phyloP scores from a whole-genome alignment of 1,140 invertebrate species.

The Camponotus pennsylvanicus region DNA sequence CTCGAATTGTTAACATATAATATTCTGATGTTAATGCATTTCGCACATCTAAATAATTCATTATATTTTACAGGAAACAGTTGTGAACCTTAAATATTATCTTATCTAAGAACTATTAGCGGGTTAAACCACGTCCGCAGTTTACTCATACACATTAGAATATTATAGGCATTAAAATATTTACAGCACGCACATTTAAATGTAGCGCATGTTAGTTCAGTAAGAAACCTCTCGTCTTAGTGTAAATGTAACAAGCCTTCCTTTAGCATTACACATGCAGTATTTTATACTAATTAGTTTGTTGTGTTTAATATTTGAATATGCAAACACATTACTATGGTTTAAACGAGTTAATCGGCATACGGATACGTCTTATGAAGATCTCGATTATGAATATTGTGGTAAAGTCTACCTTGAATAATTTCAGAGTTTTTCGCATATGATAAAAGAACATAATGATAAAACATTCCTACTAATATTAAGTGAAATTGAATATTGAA shows the following conservation, averaged over 20 bases:
- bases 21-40: neutral
- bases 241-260: neutral
- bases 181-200: neutral
- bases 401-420: constrained; percentile 12
- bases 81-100: constrained; percentile 5
- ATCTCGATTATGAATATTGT: neutral
- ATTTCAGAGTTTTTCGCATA: neutral
- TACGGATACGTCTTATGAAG: neutral
- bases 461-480: neutral
- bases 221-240: neutral
- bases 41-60: neutral
- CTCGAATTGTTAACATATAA: neutral
- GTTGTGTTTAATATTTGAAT: constrained; percentile 4
- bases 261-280: constrained; percentile 15
- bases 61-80: constrained; percentile 7
- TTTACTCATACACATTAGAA: neutral
- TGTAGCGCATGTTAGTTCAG: constrained; percentile 1
- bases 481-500: neutral
- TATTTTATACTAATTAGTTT: constrained; percentile 19
- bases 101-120: constrained; percentile 41
- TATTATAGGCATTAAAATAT: constrained; percentile 9
- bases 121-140: constrained; percentile 8
- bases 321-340: neutral
- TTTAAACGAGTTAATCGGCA: neutral
- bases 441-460: neutral